Evolutionary conservation across 2,113 vertebrate genomes (phyloP).

Genomic region (Puffinus mauretanicus): DNA sequence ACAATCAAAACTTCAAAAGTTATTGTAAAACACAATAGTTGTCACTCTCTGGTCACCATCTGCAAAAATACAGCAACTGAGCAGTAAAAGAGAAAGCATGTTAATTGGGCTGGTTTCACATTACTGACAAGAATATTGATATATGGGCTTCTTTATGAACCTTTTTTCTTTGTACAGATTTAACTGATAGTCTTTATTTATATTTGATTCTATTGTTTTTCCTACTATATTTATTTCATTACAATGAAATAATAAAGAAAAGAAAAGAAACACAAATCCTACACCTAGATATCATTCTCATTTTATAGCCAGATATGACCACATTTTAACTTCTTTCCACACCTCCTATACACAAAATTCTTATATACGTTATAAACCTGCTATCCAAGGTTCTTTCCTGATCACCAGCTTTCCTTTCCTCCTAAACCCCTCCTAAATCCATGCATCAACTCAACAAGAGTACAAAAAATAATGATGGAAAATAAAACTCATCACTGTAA

Average conservation of each 20-base stretch:
- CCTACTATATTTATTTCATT: background rate
- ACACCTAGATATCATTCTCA: background rate
- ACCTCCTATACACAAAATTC: background rate
- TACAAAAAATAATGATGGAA: background rate
- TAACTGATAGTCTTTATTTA: background rate
- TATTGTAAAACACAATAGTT: background rate
- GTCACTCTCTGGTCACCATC: background rate
- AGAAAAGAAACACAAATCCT: background rate
- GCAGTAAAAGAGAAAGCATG: background rate
- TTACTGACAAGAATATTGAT: background rate
- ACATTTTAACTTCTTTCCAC: background rate
- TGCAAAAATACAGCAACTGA: background rate
- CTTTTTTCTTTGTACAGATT: background rate
- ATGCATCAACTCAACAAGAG: fast-evolving
- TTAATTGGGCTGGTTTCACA: background rate
- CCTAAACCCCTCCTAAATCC: background rate
- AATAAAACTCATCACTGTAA: background rate
- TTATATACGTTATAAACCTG: background rate
- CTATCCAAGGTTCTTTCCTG: background rate
- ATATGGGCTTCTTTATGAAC: background rate
- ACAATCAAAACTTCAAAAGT: background rate
- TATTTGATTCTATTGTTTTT: background rate
- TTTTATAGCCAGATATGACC: background rate
- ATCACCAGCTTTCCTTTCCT: background rate
- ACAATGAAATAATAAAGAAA: background rate